phyloP scores from a whole-genome alignment of 2,797 vertebrate species.

The Falco cherrug region DNA sequence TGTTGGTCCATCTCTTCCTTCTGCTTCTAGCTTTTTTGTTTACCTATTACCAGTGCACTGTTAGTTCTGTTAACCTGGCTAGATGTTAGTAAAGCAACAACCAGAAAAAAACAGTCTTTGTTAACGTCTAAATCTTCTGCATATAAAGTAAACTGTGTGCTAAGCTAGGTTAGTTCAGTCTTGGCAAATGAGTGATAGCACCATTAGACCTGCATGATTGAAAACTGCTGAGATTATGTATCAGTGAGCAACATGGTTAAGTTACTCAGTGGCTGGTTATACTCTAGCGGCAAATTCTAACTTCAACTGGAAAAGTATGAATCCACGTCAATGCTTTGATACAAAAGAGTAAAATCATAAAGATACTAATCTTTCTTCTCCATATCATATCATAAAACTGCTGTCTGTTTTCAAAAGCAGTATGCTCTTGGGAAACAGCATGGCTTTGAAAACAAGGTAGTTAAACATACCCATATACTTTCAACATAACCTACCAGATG shows the following conservation, averaged over 20 bases:
- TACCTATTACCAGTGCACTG: not conserved
- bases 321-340: conserved; percentile 30
- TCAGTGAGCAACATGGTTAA: not conserved
- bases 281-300: not conserved
- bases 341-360: not conserved
- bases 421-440: not conserved
- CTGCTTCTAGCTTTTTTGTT: not conserved
- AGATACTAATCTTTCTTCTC: not conserved
- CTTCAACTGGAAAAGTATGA: not conserved
- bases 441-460: not conserved
- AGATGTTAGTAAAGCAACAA: not conserved
- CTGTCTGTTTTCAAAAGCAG: not conserved
- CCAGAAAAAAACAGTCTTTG: not conserved
- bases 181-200: not conserved
- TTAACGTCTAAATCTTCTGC: not conserved
- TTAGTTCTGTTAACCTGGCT: not conserved
- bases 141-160: not conserved
- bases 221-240: not conserved
- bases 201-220: not conserved
- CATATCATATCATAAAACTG: not conserved
- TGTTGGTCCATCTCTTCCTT: not conserved
- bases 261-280: not conserved
- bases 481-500: not conserved
- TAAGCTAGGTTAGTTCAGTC: not conserved
- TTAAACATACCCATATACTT: not conserved